Base-by-base conservation (phyloP, 2,888 invertebrate species). In the Andrena haemorrhoa region DNA sequence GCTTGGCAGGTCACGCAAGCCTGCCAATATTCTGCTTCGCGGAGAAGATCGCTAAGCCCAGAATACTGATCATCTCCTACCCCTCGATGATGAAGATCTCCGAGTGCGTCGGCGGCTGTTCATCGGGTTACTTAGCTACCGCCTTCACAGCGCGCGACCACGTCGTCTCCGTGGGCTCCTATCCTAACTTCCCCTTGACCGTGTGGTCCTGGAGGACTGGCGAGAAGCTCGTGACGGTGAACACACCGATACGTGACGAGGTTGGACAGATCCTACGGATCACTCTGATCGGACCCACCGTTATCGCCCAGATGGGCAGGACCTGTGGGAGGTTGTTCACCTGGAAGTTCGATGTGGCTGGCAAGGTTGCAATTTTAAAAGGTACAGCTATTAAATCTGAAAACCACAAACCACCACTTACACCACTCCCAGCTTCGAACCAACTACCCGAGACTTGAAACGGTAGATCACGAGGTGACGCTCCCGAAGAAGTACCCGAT, bases 191-290 rank as follows among this genome's bases (percentile, higher is more conserved):
- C 90, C 79, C 94, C 4, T 82, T 97, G 47, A 95, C 94, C 1
- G 94, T 97, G 23, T 97, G 96, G 96, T 96, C 95, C 90, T 97
- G 96, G 96, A 95, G 96, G 85, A 96, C 94, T 0, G 95, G 95
- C 0, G 95, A 95, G 80, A 94, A 95, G 61, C 93, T 96, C 10
- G 87, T 93, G 1, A 89, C 92, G 0, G 86, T 95, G 1, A 89
- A 93, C 4, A 93, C 92, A 0, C 8, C 23, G 1, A 89, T 94
- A 7, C 79, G 74, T 0, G 93, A 93, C 72, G 70, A 85, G 0
- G 72, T 83, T 33, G 89, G 85, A 2, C 93, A 93, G 76, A 77
- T 79, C 3, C 76, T 93, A 2, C 84, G 83, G 35, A 80, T 89
- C 4, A 91, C 85, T 12, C 77, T 76, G 2, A 29, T 33, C 0